Evolutionary conservation across 2,888 invertebrate species (phyloP), one percentile per base, ranked within the genome.

Genomic region (Brachyptera putata): DNA sequence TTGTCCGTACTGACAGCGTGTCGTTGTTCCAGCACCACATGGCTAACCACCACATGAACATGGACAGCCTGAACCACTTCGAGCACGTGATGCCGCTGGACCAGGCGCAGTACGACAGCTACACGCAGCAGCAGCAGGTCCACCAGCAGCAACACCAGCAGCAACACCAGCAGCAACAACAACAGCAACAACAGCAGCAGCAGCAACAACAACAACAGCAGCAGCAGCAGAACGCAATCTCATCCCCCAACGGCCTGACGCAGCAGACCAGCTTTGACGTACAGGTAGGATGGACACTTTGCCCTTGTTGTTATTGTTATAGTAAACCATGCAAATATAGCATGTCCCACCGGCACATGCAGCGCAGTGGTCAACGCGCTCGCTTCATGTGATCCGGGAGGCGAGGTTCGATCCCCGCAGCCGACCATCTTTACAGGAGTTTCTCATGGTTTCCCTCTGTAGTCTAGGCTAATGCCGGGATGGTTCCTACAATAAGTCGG

Each of bases 161-260:
- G 43, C 65, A 61, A 56, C 61, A 57, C 18, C 66, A 63, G 57
- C 60, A 65, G 69, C 69, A 9, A 62, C 70, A 22, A 69, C 67
- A n/a, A 86, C 85, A 72, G 66, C 70, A 66, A 68, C 65, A 68
- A 66, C 77, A 77, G 63, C 77, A 75, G 67, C 74, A 73, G 66
- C 66, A 66, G 57, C 67, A 68, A 30, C 69, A 69, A 58, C 72
- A 73, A 43, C 74, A 73, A 43, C 73, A 72, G 30, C 77, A 77
- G 62, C 69, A 69, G 56, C 66, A 67, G 43, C 67, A 66, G 30
- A 30, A 30, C 30, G 7, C 5, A 5, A 30, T 30, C 30, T 5
- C 30, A 7, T 30, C 30, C 5, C 30, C 30, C 30, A 30, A 30
- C 30, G 30, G 30, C 30, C 5, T 30, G 30, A 30, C 30, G 30